Evolutionary conservation across 2,888 invertebrate species (phyloP).

Genomic region (Nomada fabriciana): DNA sequence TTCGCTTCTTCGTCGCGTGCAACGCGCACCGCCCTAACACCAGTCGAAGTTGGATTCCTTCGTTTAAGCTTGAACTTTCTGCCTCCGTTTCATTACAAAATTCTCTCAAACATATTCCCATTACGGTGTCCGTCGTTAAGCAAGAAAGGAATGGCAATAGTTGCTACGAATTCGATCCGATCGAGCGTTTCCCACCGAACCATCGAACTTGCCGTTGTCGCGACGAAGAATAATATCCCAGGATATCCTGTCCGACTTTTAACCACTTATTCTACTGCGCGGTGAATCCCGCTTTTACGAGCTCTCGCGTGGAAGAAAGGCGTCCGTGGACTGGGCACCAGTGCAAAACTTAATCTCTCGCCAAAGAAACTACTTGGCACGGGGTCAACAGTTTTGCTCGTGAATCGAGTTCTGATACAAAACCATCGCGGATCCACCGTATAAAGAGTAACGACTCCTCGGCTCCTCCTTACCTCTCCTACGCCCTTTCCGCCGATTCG

Average conservation of each 20-base stretch:
- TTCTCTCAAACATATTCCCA: background rate
- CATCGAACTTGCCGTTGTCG: background rate
- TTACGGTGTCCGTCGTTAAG: background rate
- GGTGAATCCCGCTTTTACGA: slow-evolving; percentile 9
- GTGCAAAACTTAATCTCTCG: slow-evolving; percentile 37
- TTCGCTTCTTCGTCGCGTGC: slow-evolving; percentile 16
- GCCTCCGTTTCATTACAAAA: background rate
- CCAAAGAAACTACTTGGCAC: slow-evolving; percentile 48
- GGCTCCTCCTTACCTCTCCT: background rate
- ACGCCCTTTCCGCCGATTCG: background rate
- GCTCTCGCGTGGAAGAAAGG: slow-evolving; percentile 5
- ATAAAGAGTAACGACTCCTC: slow-evolving; percentile 34
- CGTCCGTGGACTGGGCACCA: background rate
- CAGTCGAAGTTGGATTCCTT: background rate
- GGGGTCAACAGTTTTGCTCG: slow-evolving; percentile 53
- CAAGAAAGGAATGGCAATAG: background rate
- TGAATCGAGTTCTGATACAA: slow-evolving; percentile 40
- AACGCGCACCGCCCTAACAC: background rate
- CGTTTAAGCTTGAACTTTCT: background rate
- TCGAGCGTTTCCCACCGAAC: background rate
- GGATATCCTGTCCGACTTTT: slow-evolving; percentile 25
- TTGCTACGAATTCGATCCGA: background rate
- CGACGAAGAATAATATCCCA: slow-evolving; percentile 10
- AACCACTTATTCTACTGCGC: slow-evolving; percentile 13
- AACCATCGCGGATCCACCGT: slow-evolving; percentile 34